Base-by-base conservation (phyloP, 64 coral and sea anemone genomes). In the Hydrozoanthus tunicans region DNA sequence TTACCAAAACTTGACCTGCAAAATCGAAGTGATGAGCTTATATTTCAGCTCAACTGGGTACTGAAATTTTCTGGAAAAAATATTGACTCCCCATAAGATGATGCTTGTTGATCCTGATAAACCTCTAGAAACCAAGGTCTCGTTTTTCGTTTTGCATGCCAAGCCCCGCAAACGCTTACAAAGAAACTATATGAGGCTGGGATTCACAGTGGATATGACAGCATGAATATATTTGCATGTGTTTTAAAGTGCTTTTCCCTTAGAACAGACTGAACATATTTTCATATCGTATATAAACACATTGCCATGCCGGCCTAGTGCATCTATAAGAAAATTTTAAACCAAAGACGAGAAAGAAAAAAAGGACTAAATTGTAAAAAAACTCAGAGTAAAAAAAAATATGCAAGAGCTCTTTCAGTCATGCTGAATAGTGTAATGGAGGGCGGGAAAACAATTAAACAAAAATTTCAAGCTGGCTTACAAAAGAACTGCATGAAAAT, bases 141-240 rank as follows among this genome's bases (percentile, higher is more conserved):
- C 6, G 54, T 13, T 58, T 59, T 73, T 70, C n/a, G 56, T 69
- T 74, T 86, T 85, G 81, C 81, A 67, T 85, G 81, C 58, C 13
- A 73, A 73, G 0, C 7, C 56, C 53, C 23, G 32, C 10, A 68
- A 58, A 59, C 26, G 17, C 53, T n/a, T 13, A 14, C 67, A 86
- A 71, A 23, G 68, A 61, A 73, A 73, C 84, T 11, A 4, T 59
- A 61, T 88, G 84, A 57, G 53, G 54, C 17, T 27, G 12, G 1
- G 64, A 71, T 53, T 70, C 53, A n/a, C 6, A 60, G 25, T 14
- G 17, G 20, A 56, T 13, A 54, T 86, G 83, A 86, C 69, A 88
- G 84, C 56, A 51, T 88, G 84, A 60, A 56, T 60, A 56, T 60
- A 73, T 88, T 88, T 75, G 67, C 54, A 88, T 74, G 11, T 9